A percentile compares a stretch with the other conserved stretches of the same genome.
These are phyloP conservation scores for Pterophyllum scalare DNA, from an alignment of 2,113 vertebrate species.

Conservation along the genomic window DNA sequence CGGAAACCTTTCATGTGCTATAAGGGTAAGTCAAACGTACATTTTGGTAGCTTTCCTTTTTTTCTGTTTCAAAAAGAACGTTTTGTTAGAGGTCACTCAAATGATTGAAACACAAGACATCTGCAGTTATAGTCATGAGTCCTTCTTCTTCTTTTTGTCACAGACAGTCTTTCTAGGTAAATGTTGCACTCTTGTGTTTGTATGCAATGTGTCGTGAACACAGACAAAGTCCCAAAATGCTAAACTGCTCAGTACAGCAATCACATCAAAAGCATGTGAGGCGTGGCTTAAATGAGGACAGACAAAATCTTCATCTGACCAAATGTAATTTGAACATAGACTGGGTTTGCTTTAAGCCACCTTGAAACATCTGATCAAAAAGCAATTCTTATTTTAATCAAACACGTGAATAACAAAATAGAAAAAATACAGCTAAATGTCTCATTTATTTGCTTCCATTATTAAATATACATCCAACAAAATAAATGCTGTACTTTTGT, in stretches of 20 bases:
- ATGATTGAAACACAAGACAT: background rate
- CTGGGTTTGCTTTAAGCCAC: background rate
- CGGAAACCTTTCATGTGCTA: slow-evolving; percentile 57
- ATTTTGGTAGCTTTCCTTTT: background rate
- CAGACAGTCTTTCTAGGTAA: background rate
- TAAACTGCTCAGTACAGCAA: background rate
- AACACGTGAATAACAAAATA: background rate
- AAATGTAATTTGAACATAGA: background rate
- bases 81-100: background rate
- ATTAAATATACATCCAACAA: background rate
- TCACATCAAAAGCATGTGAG: background rate
- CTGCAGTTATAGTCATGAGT: background rate
- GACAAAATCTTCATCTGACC: background rate
- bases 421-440: too few relatives aligned
- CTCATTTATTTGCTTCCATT: too few relatives aligned
- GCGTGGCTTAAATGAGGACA: background rate
- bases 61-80: background rate
- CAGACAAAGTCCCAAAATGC: background rate
- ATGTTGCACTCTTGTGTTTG: background rate
- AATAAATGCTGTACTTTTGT: background rate
- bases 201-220: background rate
- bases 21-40: slow-evolving; percentile 43
- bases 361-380: background rate
- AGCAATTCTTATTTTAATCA: background rate
- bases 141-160: background rate